Percentiles rank a stretch among this genome's conserved stretches.
Evolutionary conservation across 2,888 invertebrate genomes (phyloP).

Genomic region (Lobophora halterata): DNA sequence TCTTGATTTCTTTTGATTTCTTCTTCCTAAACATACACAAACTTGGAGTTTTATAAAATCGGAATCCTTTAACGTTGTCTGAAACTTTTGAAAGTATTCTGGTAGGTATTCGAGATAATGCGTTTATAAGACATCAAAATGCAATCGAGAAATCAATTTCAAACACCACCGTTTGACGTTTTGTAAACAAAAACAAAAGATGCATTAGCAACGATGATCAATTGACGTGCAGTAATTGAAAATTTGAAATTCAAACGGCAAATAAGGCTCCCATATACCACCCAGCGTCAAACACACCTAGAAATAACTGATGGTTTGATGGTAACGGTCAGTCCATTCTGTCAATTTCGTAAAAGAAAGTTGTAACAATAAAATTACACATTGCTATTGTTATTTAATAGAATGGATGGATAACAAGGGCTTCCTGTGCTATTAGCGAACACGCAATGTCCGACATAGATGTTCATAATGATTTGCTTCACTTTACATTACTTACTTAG

Average conservation of each 20-base stretch:
- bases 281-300: too few species aligned
- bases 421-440: slow-evolving; percentile 26
- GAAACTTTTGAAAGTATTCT: too few species aligned
- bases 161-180: slow-evolving; percentile 43
- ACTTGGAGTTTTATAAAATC: too few species aligned
- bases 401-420: slow-evolving; percentile 24
- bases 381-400: slow-evolving; percentile 32
- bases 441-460: slow-evolving; percentile 23
- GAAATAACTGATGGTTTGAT: slow-evolving; percentile 5
- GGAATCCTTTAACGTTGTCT: too few species aligned
- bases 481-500: too few species aligned
- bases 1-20: slow-evolving; percentile 2
- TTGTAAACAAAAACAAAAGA: slow-evolving; percentile 62
- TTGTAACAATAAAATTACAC: slow-evolving; percentile 35
- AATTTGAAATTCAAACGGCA: slow-evolving; percentile 21
- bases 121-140: slow-evolving; percentile 12
- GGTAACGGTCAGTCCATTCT: slow-evolving; percentile 10
- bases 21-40: not conserved
- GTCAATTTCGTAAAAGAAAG: slow-evolving; percentile 30
- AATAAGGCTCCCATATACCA: slow-evolving; percentile 12
- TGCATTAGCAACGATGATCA: slow-evolving; percentile 67
- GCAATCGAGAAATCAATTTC: slow-evolving; percentile 21
- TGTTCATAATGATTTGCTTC: slow-evolving; percentile 29
- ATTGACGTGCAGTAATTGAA: slow-evolving; percentile 52
- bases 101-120: too few species aligned